Evolutionary conservation across 1,140 invertebrate species (phyloP).

Genomic region (Protaetia brevitarsis): DNA sequence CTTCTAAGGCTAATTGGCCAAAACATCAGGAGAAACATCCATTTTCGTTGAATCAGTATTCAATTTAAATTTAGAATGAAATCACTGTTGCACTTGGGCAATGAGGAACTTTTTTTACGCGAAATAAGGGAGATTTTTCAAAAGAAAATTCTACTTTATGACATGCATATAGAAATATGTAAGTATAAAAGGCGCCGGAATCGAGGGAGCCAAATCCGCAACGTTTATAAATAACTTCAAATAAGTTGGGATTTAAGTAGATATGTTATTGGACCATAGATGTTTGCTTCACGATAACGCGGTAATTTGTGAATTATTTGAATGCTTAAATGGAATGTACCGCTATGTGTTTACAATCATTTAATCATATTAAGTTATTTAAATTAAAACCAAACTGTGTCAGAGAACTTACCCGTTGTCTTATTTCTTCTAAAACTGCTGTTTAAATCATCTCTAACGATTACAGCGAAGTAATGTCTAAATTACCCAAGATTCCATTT

Average conservation of each 20-base stretch:
- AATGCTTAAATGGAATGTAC: neutral
- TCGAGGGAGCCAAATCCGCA: too few relatives aligned
- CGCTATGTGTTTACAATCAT: too few relatives aligned
- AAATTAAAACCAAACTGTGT: neutral
- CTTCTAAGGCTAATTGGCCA: constrained; percentile 79
- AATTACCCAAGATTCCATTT: constrained; percentile 64
- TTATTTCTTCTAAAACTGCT: constrained; percentile 54
- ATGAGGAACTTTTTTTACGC: too few relatives aligned
- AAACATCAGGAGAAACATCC: too few relatives aligned
- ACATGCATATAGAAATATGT: too few relatives aligned
- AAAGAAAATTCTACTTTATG: too few relatives aligned
- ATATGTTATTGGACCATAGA: constrained; percentile 32
- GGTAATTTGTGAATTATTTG: neutral
- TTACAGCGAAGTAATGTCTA: constrained; percentile 59
- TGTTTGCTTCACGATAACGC: neutral
- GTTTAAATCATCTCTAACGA: constrained; percentile 59
- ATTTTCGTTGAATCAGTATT: too few relatives aligned
- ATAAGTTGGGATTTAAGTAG: constrained; percentile 46
- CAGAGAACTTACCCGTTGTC: constrained; percentile 52
- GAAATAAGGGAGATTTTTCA: too few relatives aligned
- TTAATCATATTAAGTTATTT: neutral
- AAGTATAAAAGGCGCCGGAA: too few relatives aligned
- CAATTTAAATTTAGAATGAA: neutral
- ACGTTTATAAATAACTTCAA: too few relatives aligned
- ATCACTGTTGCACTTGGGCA: neutral